Percentiles rank a stretch among this genome's conserved stretches.
Conservation (phyloP, 2,797 vertebrate species). For the Gallinago solitaria region DNA sequence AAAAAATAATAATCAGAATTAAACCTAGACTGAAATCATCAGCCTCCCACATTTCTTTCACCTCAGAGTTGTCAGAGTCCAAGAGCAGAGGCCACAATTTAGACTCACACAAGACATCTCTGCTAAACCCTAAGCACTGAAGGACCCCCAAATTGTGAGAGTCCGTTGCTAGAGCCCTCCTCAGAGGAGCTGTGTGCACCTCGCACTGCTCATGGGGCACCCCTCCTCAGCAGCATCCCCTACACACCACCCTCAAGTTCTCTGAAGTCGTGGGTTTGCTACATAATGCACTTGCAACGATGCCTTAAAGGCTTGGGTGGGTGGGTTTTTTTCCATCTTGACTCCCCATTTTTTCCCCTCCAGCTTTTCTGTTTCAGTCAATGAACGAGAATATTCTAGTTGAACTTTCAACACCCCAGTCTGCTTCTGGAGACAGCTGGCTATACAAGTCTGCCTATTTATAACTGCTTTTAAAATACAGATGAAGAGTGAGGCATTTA, state of each 20-base stretch:
- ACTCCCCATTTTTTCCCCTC: neutral
- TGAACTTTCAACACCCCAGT: neutral
- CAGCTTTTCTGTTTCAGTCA: neutral
- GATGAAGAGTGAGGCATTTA: neutral
- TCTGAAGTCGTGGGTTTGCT: neutral
- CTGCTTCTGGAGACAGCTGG: neutral
- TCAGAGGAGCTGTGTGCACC: neutral
- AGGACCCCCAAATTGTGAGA: neutral
- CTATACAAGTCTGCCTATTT: neutral
- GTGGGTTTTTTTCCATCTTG: neutral
- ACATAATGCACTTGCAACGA: neutral
- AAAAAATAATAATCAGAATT: neutral
- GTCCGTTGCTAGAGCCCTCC: neutral
- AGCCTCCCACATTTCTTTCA: neutral
- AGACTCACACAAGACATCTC: neutral
- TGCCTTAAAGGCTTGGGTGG: neutral
- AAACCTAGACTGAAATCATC: neutral
- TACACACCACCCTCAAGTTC: neutral
- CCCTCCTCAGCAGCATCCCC: neutral
- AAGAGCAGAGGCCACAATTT: neutral
- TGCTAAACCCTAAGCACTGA: neutral
- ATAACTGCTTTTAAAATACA: neutral
- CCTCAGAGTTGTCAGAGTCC: neutral
- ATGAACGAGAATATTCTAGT: neutral
- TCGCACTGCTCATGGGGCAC: accelerated